Base-by-base conservation (phyloP, 2,797 vertebrate species). In the Antennarius maculatus region DNA sequence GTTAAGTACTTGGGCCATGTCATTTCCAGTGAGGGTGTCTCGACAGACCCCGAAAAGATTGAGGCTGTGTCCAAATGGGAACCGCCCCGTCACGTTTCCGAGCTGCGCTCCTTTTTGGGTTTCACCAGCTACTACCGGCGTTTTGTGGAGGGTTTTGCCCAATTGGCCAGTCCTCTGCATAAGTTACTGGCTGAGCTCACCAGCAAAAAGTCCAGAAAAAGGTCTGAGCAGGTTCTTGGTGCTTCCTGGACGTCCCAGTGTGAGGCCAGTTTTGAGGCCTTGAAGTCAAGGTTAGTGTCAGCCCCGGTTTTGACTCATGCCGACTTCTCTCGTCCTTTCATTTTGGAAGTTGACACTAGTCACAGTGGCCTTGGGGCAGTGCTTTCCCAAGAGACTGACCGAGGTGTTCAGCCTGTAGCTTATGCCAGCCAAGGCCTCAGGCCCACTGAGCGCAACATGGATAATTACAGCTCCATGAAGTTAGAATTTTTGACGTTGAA, bases 121-220 rank as follows among this genome's bases (percentile, higher is more conserved):
- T 54, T 54, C 16, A 15, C 10, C 16, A 54, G 52, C 7, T 54
- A 37, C 3, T 55, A 55, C 1, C 4, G n/a, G 11, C 11, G 37
- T 0, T 55, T 55, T 6, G 17, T 55, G 1, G 37, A 42, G 6
- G 54, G 54, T 2, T 23, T 55, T 23, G 37, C 54, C 4, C 13
- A 56, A 12, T 6, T 27, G 12, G 37, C 54, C 1, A 39, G 4
- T 3, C 18, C 39, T 10, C 39, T 56, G 13, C 39, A 56, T 16
- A 5, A 15, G 17, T 3, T 55, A 6, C 37, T 55, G 2, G 54
- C 37, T 0, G 8, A 55, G n/a, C 6, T 27, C 0, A 18, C 12
- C 0, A 6, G 37, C 17, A 27, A 5, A 0, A 29, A 17, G 42
- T 27, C 34, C 1, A n/a, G 5, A 2, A 16, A 8, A 4, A 0